phyloP scores from a whole-genome alignment of 2,113 vertebrate genomes.

The Arizona elegans region DNA sequence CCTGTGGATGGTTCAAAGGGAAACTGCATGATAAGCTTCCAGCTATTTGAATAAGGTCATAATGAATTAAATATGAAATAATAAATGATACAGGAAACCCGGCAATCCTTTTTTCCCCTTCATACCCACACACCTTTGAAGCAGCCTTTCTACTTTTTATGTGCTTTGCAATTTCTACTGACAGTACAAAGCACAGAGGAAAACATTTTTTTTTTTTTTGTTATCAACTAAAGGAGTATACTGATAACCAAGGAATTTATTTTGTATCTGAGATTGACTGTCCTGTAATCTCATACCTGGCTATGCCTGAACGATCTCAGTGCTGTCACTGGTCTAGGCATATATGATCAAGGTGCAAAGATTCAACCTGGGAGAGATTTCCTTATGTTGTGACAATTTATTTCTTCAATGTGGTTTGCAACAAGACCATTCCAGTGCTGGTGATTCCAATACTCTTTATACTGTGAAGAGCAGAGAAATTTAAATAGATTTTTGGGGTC shows the following conservation, averaged over 20 bases:
- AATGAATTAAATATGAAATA: slow-evolving; percentile 18
- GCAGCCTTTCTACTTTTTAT: background rate
- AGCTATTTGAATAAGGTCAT: slow-evolving; percentile 30
- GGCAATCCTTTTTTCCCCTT: background rate
- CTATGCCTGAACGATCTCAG: background rate
- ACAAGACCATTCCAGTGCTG: background rate
- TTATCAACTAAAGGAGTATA: background rate
- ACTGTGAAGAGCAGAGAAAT: background rate
- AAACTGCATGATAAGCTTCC: background rate
- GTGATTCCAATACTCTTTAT: background rate
- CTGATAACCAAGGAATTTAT: slow-evolving; percentile 11
- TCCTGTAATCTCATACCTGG: background rate
- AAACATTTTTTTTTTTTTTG: background rate
- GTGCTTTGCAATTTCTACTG: background rate
- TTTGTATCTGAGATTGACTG: background rate
- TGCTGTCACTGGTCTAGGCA: background rate
- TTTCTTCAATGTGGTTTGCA: background rate
- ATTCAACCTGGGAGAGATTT: background rate
- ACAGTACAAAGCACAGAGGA: slow-evolving; percentile 20
- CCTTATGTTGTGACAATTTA: background rate
- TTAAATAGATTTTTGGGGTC: background rate
- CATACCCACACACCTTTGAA: background rate
- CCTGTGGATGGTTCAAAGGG: slow-evolving; percentile 1
- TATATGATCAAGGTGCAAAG: background rate
- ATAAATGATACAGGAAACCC: background rate